A percentile compares a stretch with the other conserved stretches of the same genome.
Evolutionary conservation across 2,888 invertebrate species (phyloP).

Genomic region (Brachyopa scutellaris): DNA sequence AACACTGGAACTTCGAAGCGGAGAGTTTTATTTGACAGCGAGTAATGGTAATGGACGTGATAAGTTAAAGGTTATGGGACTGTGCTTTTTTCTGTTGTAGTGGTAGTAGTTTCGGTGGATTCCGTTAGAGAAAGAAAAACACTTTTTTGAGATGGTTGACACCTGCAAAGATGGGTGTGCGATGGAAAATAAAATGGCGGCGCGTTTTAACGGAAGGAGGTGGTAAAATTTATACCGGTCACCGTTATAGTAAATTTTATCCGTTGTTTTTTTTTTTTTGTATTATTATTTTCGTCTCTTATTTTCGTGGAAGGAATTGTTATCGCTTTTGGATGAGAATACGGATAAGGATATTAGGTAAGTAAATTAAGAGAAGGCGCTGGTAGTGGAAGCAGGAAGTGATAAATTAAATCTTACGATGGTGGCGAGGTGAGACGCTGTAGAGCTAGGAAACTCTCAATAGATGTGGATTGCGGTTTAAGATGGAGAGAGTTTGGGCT

Average conservation of each 20-base stretch:
- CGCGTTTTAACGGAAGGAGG: constrained; percentile 59
- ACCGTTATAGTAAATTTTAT: constrained; percentile 65
- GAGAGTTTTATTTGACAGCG: constrained; percentile 72
- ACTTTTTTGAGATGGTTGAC: constrained; percentile 59
- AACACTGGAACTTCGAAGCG: constrained; percentile 64
- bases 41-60: constrained; percentile 73
- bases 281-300: too few relatives aligned
- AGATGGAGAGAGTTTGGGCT: too few relatives aligned
- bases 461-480: too few relatives aligned
- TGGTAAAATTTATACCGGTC: constrained; percentile 66
- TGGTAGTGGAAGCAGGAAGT: background rate
- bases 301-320: constrained; percentile 31
- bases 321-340: constrained; percentile 25
- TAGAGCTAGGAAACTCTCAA: too few relatives aligned
- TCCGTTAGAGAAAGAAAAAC: constrained; percentile 14
- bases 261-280: background rate
- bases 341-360: background rate
- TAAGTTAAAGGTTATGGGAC: constrained; percentile 71
- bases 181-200: constrained; percentile 49
- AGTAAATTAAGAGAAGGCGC: background rate
- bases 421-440: too few relatives aligned
- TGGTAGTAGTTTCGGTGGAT: constrained; percentile 48
- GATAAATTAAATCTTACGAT: background rate
- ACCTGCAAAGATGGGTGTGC: constrained; percentile 43
- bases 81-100: constrained; percentile 13